Base-by-base conservation (phyloP, 2,888 invertebrate species). In the Oscheius myriophilus region DNA sequence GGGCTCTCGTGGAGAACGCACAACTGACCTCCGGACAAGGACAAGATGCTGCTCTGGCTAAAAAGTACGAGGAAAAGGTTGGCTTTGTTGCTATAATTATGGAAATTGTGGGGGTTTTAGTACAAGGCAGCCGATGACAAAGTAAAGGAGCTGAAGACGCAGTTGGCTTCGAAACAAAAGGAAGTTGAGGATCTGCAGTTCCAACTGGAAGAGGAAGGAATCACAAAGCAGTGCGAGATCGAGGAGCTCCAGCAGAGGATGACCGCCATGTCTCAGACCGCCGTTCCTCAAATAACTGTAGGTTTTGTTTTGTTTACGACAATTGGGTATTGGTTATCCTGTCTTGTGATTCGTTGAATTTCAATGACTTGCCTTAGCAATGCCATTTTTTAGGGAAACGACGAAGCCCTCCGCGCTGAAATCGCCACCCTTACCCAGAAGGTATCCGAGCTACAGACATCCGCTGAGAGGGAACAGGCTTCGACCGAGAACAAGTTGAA, bases 1-100 rank as follows among this genome's bases (percentile, higher is more conserved):
- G 95, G 62, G 96, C 96, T 85, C 87, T 95, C 82, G 96, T 95
- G 1, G 61, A 61, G 9, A 49, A 61, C 25, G n/a, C 49, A 1
- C 41, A 42, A 1, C 39, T 9, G n/a, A 11, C 46, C 11, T 11
- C 12, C n/a, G 49, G 49, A n/a, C 16, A 25, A 6, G 33, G 33
- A 33, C 33, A 33, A 33, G 33, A 33, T 14, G 46, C 21, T 16
- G 42, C 9, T 0, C 21, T 41, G 12, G 25, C 23, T 12, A 23
- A 46, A 14, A 61, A 61, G 18, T 21, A 49, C 18, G 61, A 61
- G 18, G 61, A 61, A 4, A 61, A 61, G 25, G 57, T 57, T 7
- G n/a, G 42, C 11, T 11, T 33, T 33, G n/a, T n/a, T n/a, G n/a
- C n/a, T n/a, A n/a, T n/a, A n/a, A n/a, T n/a, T n/a, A n/a, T n/a